Conservation (phyloP, 2,797 vertebrate genomes). For the Sarcophilus harrisii region DNA sequence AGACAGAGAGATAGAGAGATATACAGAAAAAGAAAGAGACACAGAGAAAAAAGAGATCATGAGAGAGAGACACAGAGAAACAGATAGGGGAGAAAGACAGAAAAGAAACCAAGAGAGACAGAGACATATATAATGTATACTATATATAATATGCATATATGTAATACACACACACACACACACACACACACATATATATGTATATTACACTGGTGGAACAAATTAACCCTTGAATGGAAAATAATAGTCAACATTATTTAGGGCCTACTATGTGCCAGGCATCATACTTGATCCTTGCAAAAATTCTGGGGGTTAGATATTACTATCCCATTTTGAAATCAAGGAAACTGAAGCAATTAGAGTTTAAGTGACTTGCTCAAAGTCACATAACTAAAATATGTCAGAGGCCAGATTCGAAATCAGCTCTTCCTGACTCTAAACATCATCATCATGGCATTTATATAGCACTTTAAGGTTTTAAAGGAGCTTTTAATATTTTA, state of each 20-base stretch:
- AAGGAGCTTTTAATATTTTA: neutral
- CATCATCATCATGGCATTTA: neutral
- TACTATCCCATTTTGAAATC: neutral
- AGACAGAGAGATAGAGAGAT: no score
- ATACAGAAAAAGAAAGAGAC: no score
- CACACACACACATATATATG: no score
- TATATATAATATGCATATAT: no score
- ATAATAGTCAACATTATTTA: neutral
- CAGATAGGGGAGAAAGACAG: no score
- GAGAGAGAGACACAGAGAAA: no score
- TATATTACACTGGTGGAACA: neutral
- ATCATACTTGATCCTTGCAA: neutral
- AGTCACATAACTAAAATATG: neutral
- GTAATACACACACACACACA: no score
- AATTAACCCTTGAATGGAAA: no score
- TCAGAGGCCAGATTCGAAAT: neutral
- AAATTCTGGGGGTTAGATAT: neutral
- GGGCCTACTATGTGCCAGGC: neutral
- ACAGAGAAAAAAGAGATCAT: no score
- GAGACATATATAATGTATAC: no score
- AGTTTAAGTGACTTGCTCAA: neutral
- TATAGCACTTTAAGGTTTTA: neutral
- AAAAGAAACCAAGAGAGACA: no score
- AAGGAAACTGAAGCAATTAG: neutral
- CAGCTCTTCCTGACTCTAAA: neutral